Percentiles rank a stretch among this genome's conserved stretches.
Conservation (phyloP, 2,797 vertebrate genomes). For the Characodon lateralis region DNA sequence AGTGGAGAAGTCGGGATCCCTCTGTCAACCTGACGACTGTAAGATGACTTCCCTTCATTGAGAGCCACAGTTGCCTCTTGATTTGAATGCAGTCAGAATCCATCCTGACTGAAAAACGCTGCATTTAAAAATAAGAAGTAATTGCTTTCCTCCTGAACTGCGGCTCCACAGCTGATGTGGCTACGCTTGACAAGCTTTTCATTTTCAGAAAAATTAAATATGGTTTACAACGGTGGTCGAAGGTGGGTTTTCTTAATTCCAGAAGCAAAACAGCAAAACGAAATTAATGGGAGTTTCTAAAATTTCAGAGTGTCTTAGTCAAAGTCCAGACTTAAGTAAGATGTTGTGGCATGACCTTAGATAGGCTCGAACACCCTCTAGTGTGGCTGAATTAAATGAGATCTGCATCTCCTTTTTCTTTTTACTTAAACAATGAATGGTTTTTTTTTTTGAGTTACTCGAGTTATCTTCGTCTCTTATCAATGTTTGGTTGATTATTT, state of each 20-base stretch:
- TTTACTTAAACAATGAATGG: neutral
- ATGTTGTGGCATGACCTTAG: neutral
- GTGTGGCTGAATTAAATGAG: neutral
- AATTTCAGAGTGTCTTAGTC: neutral
- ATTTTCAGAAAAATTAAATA: conserved; percentile 5
- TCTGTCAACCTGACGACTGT: neutral
- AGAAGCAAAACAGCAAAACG: neutral
- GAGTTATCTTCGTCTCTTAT: neutral
- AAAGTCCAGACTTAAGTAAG: neutral
- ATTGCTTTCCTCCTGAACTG: conserved; percentile 17
- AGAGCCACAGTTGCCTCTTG: neutral
- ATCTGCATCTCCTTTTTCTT: no score
- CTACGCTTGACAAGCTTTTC: neutral
- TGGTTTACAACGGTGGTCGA: neutral
- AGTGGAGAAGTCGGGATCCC: neutral
- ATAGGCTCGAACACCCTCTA: neutral
- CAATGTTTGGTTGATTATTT: neutral
- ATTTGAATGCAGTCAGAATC: conserved; percentile 18
- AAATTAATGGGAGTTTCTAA: neutral
- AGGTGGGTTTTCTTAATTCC: neutral
- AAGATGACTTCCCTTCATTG: neutral
- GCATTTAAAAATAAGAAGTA: conserved; percentile 11
- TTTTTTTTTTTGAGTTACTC: neutral
- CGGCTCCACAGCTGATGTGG: neutral
- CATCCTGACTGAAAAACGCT: neutral